Percentiles rank a stretch among this genome's conserved stretches.
Evolutionary conservation across 2,797 vertebrate genomes (phyloP).

Genomic region (Amazona ochrocephala): DNA sequence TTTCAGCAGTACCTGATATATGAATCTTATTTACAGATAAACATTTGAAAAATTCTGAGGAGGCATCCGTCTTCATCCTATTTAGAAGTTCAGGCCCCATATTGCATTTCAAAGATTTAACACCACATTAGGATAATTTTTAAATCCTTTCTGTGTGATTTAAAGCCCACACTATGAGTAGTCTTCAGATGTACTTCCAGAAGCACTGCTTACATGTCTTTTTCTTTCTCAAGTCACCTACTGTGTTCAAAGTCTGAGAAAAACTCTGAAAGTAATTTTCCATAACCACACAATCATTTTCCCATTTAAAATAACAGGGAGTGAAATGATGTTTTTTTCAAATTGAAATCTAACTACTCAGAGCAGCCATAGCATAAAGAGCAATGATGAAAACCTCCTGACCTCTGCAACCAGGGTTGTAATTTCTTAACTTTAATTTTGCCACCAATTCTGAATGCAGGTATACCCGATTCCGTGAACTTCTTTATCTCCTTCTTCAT

Average conservation of each 20-base stretch:
- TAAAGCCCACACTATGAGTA: not conserved
- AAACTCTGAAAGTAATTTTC: not conserved
- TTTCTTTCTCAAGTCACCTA: not conserved
- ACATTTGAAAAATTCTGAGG: not conserved
- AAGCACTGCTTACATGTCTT: not conserved
- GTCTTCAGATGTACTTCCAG: not conserved
- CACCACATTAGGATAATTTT: not conserved
- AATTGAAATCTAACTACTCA: not conserved
- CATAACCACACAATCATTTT: not conserved
- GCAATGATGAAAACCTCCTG: rapidly evolving
- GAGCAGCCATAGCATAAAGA: not conserved
- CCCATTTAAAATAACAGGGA: not conserved
- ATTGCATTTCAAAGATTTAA: not conserved
- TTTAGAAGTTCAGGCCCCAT: not conserved
- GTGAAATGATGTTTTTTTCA: not conserved
- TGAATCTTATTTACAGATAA: not conserved
- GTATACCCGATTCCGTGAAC: not conserved
- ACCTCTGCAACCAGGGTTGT: not conserved
- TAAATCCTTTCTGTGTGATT: not conserved
- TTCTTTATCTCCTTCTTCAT: not conserved
- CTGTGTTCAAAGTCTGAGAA: not conserved
- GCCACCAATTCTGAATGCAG: not conserved
- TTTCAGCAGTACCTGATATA: not conserved
- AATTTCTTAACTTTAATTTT: not conserved
- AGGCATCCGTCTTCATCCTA: not conserved